Evolutionary conservation across 2,888 invertebrate species (phyloP), one percentile per base, ranked within the genome.

Genomic region (Scaptomyza polygonia): DNA sequence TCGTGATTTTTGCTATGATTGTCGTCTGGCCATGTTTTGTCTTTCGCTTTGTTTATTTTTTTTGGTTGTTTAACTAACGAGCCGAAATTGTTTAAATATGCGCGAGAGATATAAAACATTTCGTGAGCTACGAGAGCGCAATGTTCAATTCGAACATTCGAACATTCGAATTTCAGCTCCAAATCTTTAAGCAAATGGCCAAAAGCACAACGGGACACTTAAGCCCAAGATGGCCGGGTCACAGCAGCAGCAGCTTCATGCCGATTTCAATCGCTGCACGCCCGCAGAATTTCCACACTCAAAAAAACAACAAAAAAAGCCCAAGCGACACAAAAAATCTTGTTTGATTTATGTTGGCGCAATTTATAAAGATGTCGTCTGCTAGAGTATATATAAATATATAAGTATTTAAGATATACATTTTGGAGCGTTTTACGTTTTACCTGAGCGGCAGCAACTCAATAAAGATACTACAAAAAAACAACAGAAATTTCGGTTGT

Each of bases 1-100:
- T 83, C 83, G 83, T 83, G 83, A 83, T 86, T 83, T 86, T 84
- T 49, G 88, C 85, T 77, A 87, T 80, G 85, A 85, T 85, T 87
- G 85, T 86, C 77, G 85, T 86, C 77, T 80, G 67, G 51, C 70
- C 71, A 66, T 57, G 39, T 59, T 34, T 48, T 51, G 39, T 27
- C 32, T 42, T 54, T 57, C 62, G 47, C 42, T 59, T 53, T 55
- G 64, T 58, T 67, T 56, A 58, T 55, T 61, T 54, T 57, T 54
- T 54, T 36, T 16, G 12, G 9, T 16, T 8, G 36, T 0, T 16
- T 86, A 87, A 75, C 88, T 86, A 86, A 87, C 83, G 79, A 82
- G 76, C 73, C 64, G 25, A 73, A 82, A 77, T 76, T 77, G 79
- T 72, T 82, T 82, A 79, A 82, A 82, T 79, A 82, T 82, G 79